Base-by-base conservation (phyloP, 2,888 invertebrate genomes). In the Corbicula japonica region DNA sequence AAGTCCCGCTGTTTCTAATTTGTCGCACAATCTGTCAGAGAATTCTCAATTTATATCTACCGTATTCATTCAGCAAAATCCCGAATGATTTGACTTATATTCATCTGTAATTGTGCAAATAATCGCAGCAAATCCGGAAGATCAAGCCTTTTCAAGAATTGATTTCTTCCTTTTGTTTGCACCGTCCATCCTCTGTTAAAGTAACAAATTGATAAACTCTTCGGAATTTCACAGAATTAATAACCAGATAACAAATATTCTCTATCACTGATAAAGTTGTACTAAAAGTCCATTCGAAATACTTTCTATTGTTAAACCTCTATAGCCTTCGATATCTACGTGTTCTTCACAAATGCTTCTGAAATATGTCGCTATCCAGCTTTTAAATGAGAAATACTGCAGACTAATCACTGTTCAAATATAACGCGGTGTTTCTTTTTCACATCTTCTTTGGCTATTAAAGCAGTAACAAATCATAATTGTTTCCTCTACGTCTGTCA, bases 401-500 rank as follows among this genome's bases (percentile, higher is more conserved):
- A 41, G 41, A 54, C 62, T 71, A 60, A 52, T 72, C 71, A 44
- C 62, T 72, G 54, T 72, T 44, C 71, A 72, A 74, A 66, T 74
- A 66, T 46, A 44, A 30, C 50, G 21, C 65, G n/a, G 44, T 66
- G 60, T 66, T 66, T 58, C 73, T 50, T 65, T 66, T 66, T 60
- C 73, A 58, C 66, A 50, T 65, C 66, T 46, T 74, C 56, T 48
- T 65, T 50, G 48, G 60, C 73, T 50, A 74, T 74, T 74, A 72
- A 72, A 58, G 58, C 21, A 32, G 58, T 48, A 69, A 69, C 69
- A 69, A 69, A 72, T 72, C 71, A 62, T 65, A 44, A 74, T 74
- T 74, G 73, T 74, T 74, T 74, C 66, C 73, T 35, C 46, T 34
- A 48, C n/a, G 73, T 58, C 66, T 74, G 65, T 66, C 73, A 65